Conservation (phyloP, 1,140 invertebrate species). For the Bombyx mori region DNA sequence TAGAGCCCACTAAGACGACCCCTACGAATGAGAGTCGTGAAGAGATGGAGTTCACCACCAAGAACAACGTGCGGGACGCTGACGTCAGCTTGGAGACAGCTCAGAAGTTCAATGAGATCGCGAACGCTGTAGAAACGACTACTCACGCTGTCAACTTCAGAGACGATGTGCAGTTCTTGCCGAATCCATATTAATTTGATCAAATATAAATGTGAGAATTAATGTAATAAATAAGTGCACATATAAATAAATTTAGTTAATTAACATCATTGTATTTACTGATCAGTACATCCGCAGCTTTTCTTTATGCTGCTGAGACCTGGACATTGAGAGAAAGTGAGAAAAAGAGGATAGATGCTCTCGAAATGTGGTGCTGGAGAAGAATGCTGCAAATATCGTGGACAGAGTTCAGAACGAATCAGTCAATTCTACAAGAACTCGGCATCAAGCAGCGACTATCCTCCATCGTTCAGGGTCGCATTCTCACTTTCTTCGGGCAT, state of each 20-base stretch:
- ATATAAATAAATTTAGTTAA: not conserved
- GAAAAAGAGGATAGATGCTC: too few relatives aligned
- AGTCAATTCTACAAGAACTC: too few relatives aligned
- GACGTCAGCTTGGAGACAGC: slow-evolving; percentile 21
- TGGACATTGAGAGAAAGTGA: too few relatives aligned
- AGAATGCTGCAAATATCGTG: too few relatives aligned
- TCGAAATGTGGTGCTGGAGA: too few relatives aligned
- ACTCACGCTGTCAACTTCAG: slow-evolving; percentile 39
- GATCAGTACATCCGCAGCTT: too few relatives aligned
- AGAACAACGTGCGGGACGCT: slow-evolving; percentile 15
- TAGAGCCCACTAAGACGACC: slow-evolving; percentile 6
- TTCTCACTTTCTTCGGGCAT: too few relatives aligned
- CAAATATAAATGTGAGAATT: not conserved
- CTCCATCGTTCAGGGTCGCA: too few relatives aligned
- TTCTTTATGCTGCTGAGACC: too few relatives aligned
- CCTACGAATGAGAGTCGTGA: slow-evolving; percentile 17
- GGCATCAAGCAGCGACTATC: too few relatives aligned
- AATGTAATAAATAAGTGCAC: not conserved
- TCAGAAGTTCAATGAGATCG: slow-evolving; percentile 11
- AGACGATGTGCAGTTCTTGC: slow-evolving; percentile 36
- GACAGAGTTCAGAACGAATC: too few relatives aligned
- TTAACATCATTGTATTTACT: too few relatives aligned
- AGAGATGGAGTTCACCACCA: slow-evolving; percentile 13
- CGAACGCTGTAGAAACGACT: slow-evolving; percentile 29
- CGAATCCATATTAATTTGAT: slow-evolving; percentile 13